A percentile compares a stretch with the other conserved stretches of the same genome.
Conservation (phyloP, 2,797 vertebrate species). For the Cyprinodon diabolis region DNA sequence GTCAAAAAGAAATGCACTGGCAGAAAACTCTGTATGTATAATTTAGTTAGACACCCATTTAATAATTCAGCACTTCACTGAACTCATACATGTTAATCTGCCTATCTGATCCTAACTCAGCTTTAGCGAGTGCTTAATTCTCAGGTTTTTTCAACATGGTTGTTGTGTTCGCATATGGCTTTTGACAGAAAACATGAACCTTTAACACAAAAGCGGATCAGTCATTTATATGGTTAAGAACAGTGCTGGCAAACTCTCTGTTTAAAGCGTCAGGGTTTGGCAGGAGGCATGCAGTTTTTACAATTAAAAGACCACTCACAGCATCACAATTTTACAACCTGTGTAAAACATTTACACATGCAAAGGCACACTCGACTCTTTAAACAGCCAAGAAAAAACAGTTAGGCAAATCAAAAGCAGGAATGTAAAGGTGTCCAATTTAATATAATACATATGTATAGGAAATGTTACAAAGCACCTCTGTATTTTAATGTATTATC, state of each 20-base stretch:
- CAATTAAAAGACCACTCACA: conserved; percentile 68
- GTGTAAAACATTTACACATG: conserved; percentile 60
- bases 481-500: conserved; percentile 60
- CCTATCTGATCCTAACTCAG: conserved; percentile 18
- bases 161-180: conserved; percentile 31
- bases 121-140: conserved; percentile 20
- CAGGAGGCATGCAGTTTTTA: conserved; percentile 68
- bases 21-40: conserved; percentile 17
- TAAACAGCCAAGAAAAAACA: conserved; percentile 60
- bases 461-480: conserved; percentile 61
- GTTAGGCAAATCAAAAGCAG: conserved; percentile 70
- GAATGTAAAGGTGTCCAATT: conserved; percentile 50
- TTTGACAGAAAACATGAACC: conserved; percentile 50
- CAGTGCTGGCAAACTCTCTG: conserved; percentile 58
- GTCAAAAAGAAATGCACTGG: conserved; percentile 37
- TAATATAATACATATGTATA: conserved; percentile 70
- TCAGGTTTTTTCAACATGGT: conserved; percentile 15
- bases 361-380: conserved; percentile 33
- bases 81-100: conserved; percentile 27
- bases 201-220: conserved; percentile 57
- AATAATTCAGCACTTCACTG: conserved; percentile 37
- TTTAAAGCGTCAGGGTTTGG: conserved; percentile 71
- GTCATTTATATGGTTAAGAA: conserved; percentile 67
- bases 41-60: conserved; percentile 11
- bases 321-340: conserved; percentile 69